Conservation (phyloP, 2,888 invertebrate genomes). For the Diarsia mendica region DNA sequence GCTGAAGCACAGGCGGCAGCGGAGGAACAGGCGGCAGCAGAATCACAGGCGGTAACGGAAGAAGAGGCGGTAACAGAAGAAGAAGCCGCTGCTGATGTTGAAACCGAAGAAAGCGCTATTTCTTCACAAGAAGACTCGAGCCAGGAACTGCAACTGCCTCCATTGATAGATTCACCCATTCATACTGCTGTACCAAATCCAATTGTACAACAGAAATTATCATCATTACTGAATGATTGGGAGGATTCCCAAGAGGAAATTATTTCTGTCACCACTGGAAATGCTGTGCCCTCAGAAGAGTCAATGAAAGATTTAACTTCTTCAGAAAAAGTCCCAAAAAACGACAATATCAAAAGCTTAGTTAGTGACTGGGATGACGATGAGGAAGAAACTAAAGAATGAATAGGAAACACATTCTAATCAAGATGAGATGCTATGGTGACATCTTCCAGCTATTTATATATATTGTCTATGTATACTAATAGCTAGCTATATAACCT, state of each 20-base stretch:
- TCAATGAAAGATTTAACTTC: conserved; percentile 10
- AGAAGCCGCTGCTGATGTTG: conserved; percentile 32
- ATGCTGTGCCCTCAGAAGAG: conserved; percentile 39
- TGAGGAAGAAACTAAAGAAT: conserved; percentile 78
- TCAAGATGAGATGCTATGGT: neutral
- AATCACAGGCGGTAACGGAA: neutral
- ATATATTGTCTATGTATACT: conserved; percentile 5
- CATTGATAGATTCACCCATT: conserved; percentile 44
- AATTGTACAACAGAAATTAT: conserved; percentile 78
- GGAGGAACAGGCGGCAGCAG: neutral
- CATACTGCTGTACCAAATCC: conserved; percentile 54
- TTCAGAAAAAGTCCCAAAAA: conserved; percentile 66
- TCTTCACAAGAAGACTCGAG: conserved; percentile 65
- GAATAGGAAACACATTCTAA: conserved; percentile 10
- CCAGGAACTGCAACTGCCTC: conserved; percentile 47
- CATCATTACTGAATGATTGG: conserved; percentile 87
- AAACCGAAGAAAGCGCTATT: conserved; percentile 72
- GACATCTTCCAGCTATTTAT: neutral
- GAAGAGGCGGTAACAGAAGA: neutral
- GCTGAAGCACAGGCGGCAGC: neutral
- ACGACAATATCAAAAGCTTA: conserved; percentile 84
- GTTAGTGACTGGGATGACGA: conserved; percentile 90
- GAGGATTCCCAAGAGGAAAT: conserved; percentile 85
- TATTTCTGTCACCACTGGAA: conserved; percentile 35
- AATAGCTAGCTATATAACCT: conserved; percentile 22